phyloP scores from a whole-genome alignment of 1,140 invertebrate species.

The Cataglyphis hispanica region DNA sequence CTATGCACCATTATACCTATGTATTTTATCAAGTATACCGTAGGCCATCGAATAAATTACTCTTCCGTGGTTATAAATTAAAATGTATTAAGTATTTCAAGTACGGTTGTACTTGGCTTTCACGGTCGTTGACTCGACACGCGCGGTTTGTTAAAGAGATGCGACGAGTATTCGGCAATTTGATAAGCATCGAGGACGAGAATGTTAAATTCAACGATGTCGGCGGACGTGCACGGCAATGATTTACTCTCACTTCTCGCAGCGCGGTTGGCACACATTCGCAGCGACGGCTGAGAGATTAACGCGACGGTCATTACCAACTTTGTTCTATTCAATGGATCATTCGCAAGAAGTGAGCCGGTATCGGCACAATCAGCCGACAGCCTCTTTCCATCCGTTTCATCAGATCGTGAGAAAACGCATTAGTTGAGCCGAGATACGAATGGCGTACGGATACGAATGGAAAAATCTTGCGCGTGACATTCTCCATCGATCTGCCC shows the following conservation, averaged over 20 bases:
- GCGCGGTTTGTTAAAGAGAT: conserved; percentile 16
- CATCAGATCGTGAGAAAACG: conserved; percentile 60
- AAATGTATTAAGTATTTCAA: background rate
- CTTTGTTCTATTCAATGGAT: conserved; percentile 24
- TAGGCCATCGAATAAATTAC: conserved; percentile 9
- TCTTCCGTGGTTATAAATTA: background rate
- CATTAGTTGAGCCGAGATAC: background rate
- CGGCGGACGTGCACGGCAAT: background rate
- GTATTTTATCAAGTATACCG: background rate
- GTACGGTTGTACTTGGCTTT: background rate
- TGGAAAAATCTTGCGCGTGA: conserved; percentile 29
- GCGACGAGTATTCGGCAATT: conserved; percentile 30
- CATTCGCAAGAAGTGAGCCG: conserved; percentile 1
- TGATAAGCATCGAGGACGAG: conserved; percentile 36
- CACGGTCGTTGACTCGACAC: conserved; percentile 1
- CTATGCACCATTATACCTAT: background rate
- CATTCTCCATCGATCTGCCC: conserved; percentile 45
- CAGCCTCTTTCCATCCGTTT: background rate
- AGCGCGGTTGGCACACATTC: conserved; percentile 37
- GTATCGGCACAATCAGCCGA: too few relatives aligned
- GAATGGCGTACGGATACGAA: background rate
- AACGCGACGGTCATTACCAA: conserved; percentile 30
- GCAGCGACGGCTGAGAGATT: conserved; percentile 20
- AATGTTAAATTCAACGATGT: conserved; percentile 35
- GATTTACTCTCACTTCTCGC: conserved; percentile 35